These are phyloP conservation scores for Melanostoma scalare DNA, from an alignment of 2,888 invertebrate species.

Conservation along the genomic window DNA sequence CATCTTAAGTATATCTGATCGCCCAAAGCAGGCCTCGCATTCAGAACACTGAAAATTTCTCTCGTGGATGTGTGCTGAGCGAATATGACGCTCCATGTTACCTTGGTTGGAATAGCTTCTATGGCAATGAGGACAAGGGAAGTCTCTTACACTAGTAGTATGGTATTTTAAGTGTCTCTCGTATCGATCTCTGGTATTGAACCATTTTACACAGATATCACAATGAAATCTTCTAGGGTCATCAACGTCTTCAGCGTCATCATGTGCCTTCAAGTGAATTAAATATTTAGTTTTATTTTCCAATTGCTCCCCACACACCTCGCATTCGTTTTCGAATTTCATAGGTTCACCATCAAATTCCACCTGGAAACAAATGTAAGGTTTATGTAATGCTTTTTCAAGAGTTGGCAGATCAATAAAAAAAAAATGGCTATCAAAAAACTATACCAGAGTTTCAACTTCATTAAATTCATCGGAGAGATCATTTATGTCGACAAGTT, in stretches of 20 bases:
- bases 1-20: constrained; percentile 73
- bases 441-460: constrained; percentile 12
- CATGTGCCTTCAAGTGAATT: constrained; percentile 73
- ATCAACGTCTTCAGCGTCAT: constrained; percentile 1
- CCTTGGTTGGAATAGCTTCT: constrained; percentile 60
- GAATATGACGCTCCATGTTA: constrained; percentile 74
- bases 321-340: constrained; percentile 29
- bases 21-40: constrained; percentile 67
- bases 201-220: constrained; percentile 73
- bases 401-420: not conserved
- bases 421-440: not conserved
- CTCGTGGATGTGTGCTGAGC: constrained; percentile 60
- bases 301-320: constrained; percentile 40
- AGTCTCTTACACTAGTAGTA: constrained; percentile 19
- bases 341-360: not conserved
- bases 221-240: constrained; percentile 59
- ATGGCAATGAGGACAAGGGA: constrained; percentile 68
- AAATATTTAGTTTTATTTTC: constrained; percentile 52
- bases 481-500: not conserved
- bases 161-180: constrained; percentile 73
- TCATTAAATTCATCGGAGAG: not conserved
- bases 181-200: constrained; percentile 67
- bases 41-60: constrained; percentile 59
- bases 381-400: too few species aligned
- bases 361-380: too few species aligned